Percentiles rank a stretch among this genome's conserved stretches.
phyloP scores from a whole-genome alignment of 2,888 invertebrate genomes.

The Ernsta delagoae region DNA sequence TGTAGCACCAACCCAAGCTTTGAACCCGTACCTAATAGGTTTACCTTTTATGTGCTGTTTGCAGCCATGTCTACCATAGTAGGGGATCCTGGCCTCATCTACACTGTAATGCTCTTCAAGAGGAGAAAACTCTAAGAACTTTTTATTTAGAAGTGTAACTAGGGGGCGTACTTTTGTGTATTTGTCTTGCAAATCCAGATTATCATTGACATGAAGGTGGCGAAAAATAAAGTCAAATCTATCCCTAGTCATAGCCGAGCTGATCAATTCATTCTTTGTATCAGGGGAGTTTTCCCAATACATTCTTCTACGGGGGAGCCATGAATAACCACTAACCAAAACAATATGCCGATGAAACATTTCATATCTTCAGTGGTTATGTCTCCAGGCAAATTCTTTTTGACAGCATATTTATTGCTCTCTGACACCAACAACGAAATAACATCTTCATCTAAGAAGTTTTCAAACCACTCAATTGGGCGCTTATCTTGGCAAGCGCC shows the following conservation, averaged over 20 bases:
- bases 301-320: constrained; percentile 47
- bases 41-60: constrained; percentile 54
- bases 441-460: constrained; percentile 45
- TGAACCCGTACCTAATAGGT: constrained; percentile 48
- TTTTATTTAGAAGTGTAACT: constrained; percentile 41
- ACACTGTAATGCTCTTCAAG: constrained; percentile 49
- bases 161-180: constrained; percentile 47
- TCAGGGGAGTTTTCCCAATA: constrained; percentile 47
- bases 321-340: constrained; percentile 46
- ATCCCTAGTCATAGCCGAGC: constrained; percentile 45
- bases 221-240: constrained; percentile 48
- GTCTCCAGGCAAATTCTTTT: constrained; percentile 46
- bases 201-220: constrained; percentile 47
- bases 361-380: constrained; percentile 45
- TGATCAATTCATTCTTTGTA: constrained; percentile 46
- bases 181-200: constrained; percentile 43
- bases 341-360: constrained; percentile 46
- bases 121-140: constrained; percentile 45
- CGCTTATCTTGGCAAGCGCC: constrained; percentile 44
- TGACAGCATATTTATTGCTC: constrained; percentile 45
- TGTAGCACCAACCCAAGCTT: constrained; percentile 46
- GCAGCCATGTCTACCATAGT: constrained; percentile 51
- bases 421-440: constrained; percentile 45
- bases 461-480: constrained; percentile 45
- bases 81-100: constrained; percentile 46